These are phyloP conservation scores for Azorinus chamasolen DNA, from an alignment of 2,888 invertebrate genomes.

Conservation along the genomic window DNA sequence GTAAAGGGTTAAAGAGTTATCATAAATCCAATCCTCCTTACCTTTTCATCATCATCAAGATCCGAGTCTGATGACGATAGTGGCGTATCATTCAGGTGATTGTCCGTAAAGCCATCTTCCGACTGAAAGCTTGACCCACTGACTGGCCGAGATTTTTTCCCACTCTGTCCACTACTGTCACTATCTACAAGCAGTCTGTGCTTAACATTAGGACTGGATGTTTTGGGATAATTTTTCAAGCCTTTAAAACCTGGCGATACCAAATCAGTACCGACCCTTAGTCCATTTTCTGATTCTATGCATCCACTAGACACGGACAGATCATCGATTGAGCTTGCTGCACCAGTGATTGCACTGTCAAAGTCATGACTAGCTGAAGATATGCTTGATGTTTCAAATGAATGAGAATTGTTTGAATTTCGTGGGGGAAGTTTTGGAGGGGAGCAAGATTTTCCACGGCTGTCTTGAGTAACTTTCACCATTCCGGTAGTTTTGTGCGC, in stretches of 20 bases:
- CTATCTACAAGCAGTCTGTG: slow-evolving; percentile 17
- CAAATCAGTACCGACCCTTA: slow-evolving; percentile 1
- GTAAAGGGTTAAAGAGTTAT: background rate
- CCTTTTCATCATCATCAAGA: slow-evolving; percentile 70
- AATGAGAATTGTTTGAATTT: slow-evolving; percentile 51
- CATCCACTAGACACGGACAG: slow-evolving; percentile 54
- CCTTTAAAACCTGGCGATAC: slow-evolving; percentile 36
- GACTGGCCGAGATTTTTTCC: slow-evolving; percentile 55
- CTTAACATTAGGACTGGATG: slow-evolving; percentile 55
- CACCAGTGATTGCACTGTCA: slow-evolving; percentile 54
- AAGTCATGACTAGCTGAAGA: slow-evolving; percentile 53
- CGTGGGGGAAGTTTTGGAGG: slow-evolving; percentile 76
- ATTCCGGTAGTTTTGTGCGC: background rate
- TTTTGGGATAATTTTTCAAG: slow-evolving; percentile 42
- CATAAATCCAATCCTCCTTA: slow-evolving; percentile 1
- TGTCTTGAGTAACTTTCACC: slow-evolving; percentile 6
- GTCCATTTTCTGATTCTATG: slow-evolving; percentile 15
- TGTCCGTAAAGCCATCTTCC: slow-evolving; percentile 61
- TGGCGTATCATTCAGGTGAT: slow-evolving; percentile 51
- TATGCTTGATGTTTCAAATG: slow-evolving; percentile 60
- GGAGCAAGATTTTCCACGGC: slow-evolving; percentile 43
- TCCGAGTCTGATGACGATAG: slow-evolving; percentile 73
- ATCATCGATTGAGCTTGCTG: slow-evolving; percentile 53
- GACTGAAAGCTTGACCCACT: slow-evolving; percentile 70
- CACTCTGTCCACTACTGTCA: slow-evolving; percentile 38